A percentile compares a stretch with the other conserved stretches of the same genome.
Evolutionary conservation across 1,140 invertebrate species (phyloP).

Genomic region (Ips nitidus): DNA sequence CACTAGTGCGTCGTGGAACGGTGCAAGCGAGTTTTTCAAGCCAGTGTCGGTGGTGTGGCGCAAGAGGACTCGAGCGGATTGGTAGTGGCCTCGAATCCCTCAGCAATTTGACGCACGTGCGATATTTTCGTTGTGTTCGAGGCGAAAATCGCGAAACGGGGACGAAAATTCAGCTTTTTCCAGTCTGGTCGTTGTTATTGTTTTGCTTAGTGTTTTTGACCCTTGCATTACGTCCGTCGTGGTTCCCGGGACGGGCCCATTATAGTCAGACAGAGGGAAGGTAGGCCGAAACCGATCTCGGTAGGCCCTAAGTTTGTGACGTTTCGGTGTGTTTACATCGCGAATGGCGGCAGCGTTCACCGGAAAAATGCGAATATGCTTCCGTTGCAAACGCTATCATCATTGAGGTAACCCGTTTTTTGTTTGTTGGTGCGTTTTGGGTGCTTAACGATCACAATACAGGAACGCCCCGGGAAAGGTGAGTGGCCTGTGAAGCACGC

Average conservation of each 20-base stretch:
- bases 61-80: slow-evolving; percentile 1
- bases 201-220: slow-evolving; percentile 61
- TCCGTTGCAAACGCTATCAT: background rate
- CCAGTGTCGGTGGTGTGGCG: background rate
- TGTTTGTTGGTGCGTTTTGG: slow-evolving; percentile 6
- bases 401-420: slow-evolving; percentile 4
- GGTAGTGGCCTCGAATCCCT: slow-evolving; percentile 13
- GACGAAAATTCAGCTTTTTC: slow-evolving; percentile 36
- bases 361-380: slow-evolving; percentile 30
- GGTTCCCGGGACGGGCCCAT: slow-evolving; percentile 47
- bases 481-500: slow-evolving; percentile 49
- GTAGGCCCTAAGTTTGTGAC: slow-evolving; percentile 28
- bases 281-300: slow-evolving; percentile 24
- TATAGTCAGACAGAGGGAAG: slow-evolving; percentile 36
- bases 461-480: slow-evolving; percentile 37
- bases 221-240: slow-evolving; percentile 43
- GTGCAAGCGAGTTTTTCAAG: background rate
- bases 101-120: slow-evolving; percentile 29
- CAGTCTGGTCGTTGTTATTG: slow-evolving; percentile 64
- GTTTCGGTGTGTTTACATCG: slow-evolving; percentile 22
- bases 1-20: background rate
- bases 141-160: background rate
- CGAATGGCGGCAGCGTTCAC: slow-evolving; percentile 8
- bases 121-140: slow-evolving; percentile 13
- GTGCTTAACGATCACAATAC: slow-evolving; percentile 1